Evolutionary conservation across 2,888 invertebrate species (phyloP).

Genomic region (Himalopsyche anomala): DNA sequence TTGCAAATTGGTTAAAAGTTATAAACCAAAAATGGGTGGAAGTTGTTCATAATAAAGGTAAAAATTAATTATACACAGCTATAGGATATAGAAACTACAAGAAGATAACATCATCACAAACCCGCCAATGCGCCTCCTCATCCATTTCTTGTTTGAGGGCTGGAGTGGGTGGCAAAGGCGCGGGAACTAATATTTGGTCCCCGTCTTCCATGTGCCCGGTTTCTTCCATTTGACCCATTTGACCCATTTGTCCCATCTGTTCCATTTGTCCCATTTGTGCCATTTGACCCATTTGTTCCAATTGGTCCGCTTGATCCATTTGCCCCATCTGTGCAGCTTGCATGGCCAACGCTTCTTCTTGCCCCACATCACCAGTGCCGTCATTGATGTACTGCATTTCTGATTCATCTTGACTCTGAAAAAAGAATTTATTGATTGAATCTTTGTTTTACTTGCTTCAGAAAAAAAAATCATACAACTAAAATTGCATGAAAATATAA

Average conservation of each 20-base stretch:
- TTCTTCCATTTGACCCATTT: not conserved
- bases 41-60: no score
- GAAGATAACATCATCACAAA: slow-evolving; percentile 62
- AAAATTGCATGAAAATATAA: no score
- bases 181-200: not conserved
- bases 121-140: slow-evolving; percentile 72
- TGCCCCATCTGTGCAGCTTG: slow-evolving; percentile 10
- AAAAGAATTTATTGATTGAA: not conserved
- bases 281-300: not conserved
- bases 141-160: slow-evolving; percentile 75
- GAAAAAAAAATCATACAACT: no score
- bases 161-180: slow-evolving; percentile 27
- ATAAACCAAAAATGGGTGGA: no score
- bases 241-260: not conserved
- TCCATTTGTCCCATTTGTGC: not conserved
- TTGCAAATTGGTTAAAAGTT: no score
- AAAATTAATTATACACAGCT: no score
- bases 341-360: not conserved
- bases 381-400: slow-evolving; percentile 23
- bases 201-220: slow-evolving; percentile 7
- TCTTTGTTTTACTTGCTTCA: no score
- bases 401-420: slow-evolving; percentile 8
- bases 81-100: no score
- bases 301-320: slow-evolving; percentile 23
- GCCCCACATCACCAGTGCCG: not conserved